phyloP scores from a whole-genome alignment of 2,797 vertebrate species.

The Loris lydekkerianus region DNA sequence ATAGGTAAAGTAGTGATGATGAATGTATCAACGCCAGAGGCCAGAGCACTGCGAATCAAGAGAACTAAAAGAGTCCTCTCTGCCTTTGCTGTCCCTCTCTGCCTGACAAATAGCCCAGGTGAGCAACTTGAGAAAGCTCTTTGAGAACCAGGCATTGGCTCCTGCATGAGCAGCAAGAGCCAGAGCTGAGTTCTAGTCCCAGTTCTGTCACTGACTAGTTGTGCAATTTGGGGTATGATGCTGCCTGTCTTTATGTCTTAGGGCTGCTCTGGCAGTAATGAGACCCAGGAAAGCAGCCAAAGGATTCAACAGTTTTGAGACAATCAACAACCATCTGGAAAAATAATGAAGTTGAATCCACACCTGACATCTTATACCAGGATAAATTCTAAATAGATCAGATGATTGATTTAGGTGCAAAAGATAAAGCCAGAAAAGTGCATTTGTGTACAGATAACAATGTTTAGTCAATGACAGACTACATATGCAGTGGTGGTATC shows the following conservation, averaged over 20 bases:
- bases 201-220: background rate
- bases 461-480: background rate
- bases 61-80: background rate
- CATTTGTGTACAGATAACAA: too few relatives aligned
- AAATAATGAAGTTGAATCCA: constrained; percentile 70
- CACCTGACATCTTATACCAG: constrained; percentile 45
- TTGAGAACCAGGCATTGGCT: background rate
- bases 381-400: constrained; percentile 65
- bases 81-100: background rate
- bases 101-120: background rate
- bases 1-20: background rate
- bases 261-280: constrained; percentile 7
- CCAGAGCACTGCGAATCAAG: background rate
- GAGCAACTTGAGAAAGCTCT: background rate
- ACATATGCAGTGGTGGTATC: background rate
- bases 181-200: background rate
- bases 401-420: background rate
- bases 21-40: background rate
- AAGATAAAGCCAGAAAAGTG: background rate
- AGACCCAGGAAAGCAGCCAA: constrained; percentile 66
- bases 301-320: constrained; percentile 55
- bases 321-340: constrained; percentile 61
- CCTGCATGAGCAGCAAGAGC: background rate
- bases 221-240: background rate
- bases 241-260: background rate